A percentile compares a stretch with the other conserved stretches of the same genome.
These are phyloP conservation scores for Heliopora coerulea DNA, from an alignment of 92 coral and sea anemone genomes.

Conservation along the genomic window DNA sequence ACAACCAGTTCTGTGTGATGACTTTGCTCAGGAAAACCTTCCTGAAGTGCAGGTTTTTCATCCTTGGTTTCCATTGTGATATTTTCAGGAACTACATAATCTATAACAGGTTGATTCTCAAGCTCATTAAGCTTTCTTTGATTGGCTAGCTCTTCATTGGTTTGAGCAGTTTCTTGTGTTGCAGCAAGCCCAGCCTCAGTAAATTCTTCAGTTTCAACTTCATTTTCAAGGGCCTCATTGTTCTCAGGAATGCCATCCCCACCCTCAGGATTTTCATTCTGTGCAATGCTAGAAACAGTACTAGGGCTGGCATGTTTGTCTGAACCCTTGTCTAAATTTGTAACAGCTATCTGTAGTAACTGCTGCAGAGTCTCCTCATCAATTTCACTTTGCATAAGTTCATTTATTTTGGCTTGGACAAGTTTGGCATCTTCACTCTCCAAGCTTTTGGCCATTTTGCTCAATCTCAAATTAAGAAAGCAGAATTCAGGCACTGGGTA, in stretches of 20 bases:
- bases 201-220: neutral
- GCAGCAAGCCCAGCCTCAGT: neutral
- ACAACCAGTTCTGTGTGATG: neutral
- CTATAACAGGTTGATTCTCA: neutral
- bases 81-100: neutral
- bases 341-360: constrained; percentile 1
- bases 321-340: constrained; percentile 2
- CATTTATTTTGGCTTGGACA: constrained; percentile 6
- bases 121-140: neutral
- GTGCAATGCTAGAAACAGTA: neutral
- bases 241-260: constrained; percentile 1
- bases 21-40: neutral
- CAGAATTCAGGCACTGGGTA: neutral
- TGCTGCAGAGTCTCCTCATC: constrained; percentile 19
- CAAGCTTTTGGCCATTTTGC: constrained; percentile 2
- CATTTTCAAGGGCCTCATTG: neutral
- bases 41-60: neutral
- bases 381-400: neutral
- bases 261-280: neutral
- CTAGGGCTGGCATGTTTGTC: neutral
- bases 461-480: neutral
- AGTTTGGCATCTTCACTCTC: neutral
- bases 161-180: neutral
- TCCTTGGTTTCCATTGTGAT: neutral
- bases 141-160: neutral